Conservation (phyloP, 2,888 invertebrate genomes). For the Xylophagus ater region DNA sequence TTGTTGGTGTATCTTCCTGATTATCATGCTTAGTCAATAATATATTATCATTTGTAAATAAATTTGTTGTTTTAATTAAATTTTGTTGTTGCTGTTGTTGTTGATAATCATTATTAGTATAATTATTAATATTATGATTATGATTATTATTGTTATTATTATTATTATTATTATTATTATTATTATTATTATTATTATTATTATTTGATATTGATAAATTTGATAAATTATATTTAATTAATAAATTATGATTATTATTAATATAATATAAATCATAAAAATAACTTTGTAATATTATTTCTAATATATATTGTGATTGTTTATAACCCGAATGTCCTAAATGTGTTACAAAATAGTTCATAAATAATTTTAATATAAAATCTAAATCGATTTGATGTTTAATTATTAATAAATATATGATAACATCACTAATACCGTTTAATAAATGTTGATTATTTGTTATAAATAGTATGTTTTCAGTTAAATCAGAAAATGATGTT, state of each 20-base stretch:
- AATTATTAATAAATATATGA: slow-evolving; percentile 34
- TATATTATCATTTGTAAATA: not conserved
- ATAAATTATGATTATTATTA: slow-evolving; percentile 17
- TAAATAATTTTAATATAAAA: slow-evolving; percentile 43
- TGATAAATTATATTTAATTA: not conserved
- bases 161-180: not conserved
- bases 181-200: no score
- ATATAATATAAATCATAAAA: slow-evolving; percentile 38
- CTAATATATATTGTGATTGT: slow-evolving; percentile 40
- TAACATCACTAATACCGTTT: slow-evolving; percentile 34
- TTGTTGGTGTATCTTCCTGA: slow-evolving; percentile 1
- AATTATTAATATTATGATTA: not conserved
- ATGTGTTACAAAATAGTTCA: slow-evolving; percentile 55
- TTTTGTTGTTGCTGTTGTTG: not conserved
- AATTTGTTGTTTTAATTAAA: not conserved
- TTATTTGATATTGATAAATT: slow-evolving; percentile 7
- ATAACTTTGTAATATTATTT: slow-evolving; percentile 42
- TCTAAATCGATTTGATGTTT: slow-evolving; percentile 33
- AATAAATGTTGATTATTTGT: slow-evolving; percentile 28
- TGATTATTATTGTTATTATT: slow-evolving; percentile 1
- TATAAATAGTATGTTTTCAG: slow-evolving; percentile 32
- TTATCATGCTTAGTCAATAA: no score
- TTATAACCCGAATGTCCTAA: slow-evolving; percentile 45
- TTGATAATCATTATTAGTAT: not conserved
- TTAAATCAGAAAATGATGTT: slow-evolving; percentile 33